Conservation (phyloP, 2,113 vertebrate genomes). For the Argyrosomus japonicus region DNA sequence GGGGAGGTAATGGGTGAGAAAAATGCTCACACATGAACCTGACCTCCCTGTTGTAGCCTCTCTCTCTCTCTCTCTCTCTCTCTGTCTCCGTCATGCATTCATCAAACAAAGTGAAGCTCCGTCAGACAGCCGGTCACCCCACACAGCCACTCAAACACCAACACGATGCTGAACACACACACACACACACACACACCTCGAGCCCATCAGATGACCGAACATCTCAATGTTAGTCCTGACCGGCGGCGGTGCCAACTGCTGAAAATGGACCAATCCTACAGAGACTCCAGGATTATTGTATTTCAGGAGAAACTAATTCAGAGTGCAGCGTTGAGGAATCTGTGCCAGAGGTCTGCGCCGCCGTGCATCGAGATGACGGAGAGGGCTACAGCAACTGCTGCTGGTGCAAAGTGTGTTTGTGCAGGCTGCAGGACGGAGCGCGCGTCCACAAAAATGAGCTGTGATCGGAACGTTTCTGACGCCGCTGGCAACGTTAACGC, state of each 20-base stretch:
- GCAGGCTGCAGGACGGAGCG: no score
- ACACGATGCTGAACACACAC: background rate
- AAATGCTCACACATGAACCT: constrained; percentile 72
- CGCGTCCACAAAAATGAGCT: no score
- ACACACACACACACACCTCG: background rate
- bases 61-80: background rate
- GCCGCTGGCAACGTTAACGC: no score
- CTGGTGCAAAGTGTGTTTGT: no score
- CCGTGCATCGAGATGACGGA: no score
- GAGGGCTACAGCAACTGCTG: no score
- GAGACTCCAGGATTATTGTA: background rate
- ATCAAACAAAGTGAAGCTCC: constrained; percentile 41
- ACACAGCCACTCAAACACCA: background rate
- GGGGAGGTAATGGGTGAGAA: constrained; percentile 63
- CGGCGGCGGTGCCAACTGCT: background rate
- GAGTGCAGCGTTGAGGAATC: background rate
- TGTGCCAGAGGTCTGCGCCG: no score
- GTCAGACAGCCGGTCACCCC: background rate
- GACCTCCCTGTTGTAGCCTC: constrained; percentile 47
- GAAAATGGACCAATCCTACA: background rate
- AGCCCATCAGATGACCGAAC: constrained; percentile 1
- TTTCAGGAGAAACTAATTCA: background rate
- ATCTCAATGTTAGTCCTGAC: background rate
- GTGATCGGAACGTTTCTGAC: no score
- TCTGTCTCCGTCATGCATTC: background rate